Conservation (phyloP, 53 echinoderm and acorn worm genomes). For the Stichopus horrens region DNA sequence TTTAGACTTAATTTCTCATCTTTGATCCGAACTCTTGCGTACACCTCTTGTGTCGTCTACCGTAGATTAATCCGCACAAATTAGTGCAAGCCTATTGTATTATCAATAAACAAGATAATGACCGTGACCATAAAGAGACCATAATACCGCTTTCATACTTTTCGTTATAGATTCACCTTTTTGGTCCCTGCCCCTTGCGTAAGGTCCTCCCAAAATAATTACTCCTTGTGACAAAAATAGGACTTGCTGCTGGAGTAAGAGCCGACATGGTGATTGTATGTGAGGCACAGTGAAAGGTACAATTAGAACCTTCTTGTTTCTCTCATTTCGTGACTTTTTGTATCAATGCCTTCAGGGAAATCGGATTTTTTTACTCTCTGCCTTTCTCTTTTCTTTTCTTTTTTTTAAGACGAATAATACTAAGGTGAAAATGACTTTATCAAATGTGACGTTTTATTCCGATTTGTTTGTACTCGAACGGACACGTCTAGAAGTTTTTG, state of each 20-base stretch:
- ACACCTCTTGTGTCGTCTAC: no score
- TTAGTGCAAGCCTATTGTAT: no score
- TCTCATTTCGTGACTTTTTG: conserved; percentile 2
- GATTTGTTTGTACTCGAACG: not conserved
- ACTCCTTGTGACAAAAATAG: not conserved
- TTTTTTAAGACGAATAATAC: not conserved
- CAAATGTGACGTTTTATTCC: conserved; percentile 14
- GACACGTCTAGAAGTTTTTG: not conserved
- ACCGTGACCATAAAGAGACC: not conserved
- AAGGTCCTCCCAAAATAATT: not conserved
- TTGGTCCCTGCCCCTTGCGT: not conserved
- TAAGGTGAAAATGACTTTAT: conserved; percentile 30
- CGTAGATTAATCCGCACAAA: no score
- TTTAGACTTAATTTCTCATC: no score
- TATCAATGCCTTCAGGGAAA: conserved; percentile 17
- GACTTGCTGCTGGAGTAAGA: conserved; percentile 4
- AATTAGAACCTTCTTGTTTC: not conserved
- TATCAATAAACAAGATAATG: not conserved
- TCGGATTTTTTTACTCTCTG: not conserved
- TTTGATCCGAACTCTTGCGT: no score
- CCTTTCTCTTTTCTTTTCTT: not conserved
- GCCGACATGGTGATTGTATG: conserved; percentile 20
- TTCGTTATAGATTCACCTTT: not conserved
- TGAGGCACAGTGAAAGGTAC: conserved; percentile 5
- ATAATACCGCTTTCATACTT: not conserved